These are phyloP conservation scores for Triplophysa rosa DNA, from an alignment of 2,113 vertebrate genomes.

Conservation along the genomic window DNA sequence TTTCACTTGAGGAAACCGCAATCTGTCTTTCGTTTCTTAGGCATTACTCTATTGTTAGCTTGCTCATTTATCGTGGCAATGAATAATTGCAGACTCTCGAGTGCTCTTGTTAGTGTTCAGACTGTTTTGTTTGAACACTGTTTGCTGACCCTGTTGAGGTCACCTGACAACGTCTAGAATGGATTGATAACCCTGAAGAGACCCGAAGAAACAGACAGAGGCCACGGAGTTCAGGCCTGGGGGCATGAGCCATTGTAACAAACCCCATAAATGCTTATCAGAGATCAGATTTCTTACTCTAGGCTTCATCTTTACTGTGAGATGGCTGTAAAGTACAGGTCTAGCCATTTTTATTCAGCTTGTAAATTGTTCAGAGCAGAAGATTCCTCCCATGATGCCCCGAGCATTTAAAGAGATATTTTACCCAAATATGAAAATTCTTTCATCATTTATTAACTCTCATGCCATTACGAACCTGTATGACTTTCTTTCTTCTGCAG, in stretches of 20 bases:
- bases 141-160: neutral
- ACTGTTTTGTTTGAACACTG: slow-evolving; percentile 30
- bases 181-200: slow-evolving; percentile 29
- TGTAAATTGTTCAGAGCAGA: neutral
- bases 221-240: neutral
- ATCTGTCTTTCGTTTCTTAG: neutral
- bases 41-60: neutral
- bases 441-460: no score
- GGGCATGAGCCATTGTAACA: neutral
- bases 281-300: slow-evolving; percentile 25
- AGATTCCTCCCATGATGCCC: no score
- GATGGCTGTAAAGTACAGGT: neutral
- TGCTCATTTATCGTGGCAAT: neutral
- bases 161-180: slow-evolving; percentile 2
- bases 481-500: no score
- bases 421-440: no score
- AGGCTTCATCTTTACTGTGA: neutral
- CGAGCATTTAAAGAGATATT: no score
- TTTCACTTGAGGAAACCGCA: slow-evolving; percentile 10
- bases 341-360: neutral
- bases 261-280: neutral
- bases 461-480: no score
- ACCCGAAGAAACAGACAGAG: slow-evolving; percentile 23
- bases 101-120: slow-evolving; percentile 13
- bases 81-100: neutral